phyloP scores from a whole-genome alignment of 2,113 vertebrate genomes.

The Uria lomvia region DNA sequence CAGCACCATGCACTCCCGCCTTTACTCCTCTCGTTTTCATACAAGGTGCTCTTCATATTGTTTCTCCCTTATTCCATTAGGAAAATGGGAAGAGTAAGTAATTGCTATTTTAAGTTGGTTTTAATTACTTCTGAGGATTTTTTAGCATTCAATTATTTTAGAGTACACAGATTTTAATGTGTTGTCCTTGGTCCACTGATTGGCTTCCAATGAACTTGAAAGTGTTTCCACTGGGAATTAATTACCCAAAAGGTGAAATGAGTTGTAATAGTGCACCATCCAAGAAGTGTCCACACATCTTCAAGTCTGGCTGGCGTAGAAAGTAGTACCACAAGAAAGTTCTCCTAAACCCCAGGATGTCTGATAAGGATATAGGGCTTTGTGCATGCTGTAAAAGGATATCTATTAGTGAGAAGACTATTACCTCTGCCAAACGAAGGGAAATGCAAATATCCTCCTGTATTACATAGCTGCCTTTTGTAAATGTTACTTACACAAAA shows the following conservation, averaged over 20 bases:
- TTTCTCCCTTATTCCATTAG: neutral
- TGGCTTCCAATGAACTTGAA: neutral
- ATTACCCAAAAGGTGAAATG: neutral
- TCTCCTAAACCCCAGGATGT: neutral
- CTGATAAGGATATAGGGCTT: neutral
- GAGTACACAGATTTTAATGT: neutral
- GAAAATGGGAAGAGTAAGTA: neutral
- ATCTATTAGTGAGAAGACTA: neutral
- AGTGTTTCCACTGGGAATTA: neutral
- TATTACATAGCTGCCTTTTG: neutral
- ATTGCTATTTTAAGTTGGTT: neutral
- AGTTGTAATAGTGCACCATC: neutral
- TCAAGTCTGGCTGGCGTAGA: neutral
- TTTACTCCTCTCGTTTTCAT: neutral
- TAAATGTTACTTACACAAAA: neutral
- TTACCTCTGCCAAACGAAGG: neutral
- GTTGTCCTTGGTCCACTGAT: neutral
- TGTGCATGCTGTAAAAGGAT: neutral
- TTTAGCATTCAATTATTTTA: neutral
- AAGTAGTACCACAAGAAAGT: neutral
- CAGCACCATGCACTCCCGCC: neutral
- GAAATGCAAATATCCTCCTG: neutral
- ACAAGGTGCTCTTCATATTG: neutral
- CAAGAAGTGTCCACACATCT: neutral
- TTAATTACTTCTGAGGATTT: neutral